Percentiles rank a stretch among this genome's conserved stretches.
Evolutionary conservation across 2,113 vertebrate genomes (phyloP).

Genomic region (Egretta garzetta): DNA sequence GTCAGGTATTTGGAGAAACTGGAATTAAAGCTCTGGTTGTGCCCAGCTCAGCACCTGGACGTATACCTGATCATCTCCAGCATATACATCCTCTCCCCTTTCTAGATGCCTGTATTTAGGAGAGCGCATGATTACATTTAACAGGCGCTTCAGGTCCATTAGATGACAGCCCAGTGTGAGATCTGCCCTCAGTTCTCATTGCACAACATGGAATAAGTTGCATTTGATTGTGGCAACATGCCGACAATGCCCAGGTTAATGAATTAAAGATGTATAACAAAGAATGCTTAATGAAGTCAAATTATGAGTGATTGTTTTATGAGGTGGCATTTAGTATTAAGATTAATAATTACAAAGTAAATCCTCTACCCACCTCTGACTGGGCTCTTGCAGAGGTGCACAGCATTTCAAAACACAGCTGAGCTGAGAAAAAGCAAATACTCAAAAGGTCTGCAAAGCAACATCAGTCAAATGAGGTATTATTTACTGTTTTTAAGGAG

Average conservation of each 20-base stretch:
- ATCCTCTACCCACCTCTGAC: not conserved
- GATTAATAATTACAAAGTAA: constrained; percentile 27
- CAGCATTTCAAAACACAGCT: not conserved
- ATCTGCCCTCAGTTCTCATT: not conserved
- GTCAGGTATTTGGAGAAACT: not conserved
- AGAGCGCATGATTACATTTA: not conserved
- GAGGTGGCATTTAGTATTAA: constrained; percentile 17
- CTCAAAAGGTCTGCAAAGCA: not conserved
- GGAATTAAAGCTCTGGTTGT: not conserved
- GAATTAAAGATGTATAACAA: constrained; percentile 27
- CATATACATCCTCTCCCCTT: not conserved
- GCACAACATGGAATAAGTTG: not conserved
- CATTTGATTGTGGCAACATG: constrained; percentile 51
- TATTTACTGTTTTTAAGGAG: not conserved
- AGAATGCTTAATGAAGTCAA: constrained; percentile 40
- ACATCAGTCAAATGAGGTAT: not conserved
- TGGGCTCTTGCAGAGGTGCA: not conserved
- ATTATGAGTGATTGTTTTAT: constrained; percentile 14
- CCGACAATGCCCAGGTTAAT: constrained; percentile 14
- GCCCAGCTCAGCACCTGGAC: not conserved
- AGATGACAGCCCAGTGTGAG: not conserved
- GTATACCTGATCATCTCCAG: not conserved
- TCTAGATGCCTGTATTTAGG: not conserved
- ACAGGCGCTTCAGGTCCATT: not conserved
- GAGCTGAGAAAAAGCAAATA: not conserved